Percentiles rank a stretch among this genome's conserved stretches.
These are phyloP conservation scores for Phalacrocorax carbo DNA, from an alignment of 2,113 vertebrate species.

Conservation along the genomic window DNA sequence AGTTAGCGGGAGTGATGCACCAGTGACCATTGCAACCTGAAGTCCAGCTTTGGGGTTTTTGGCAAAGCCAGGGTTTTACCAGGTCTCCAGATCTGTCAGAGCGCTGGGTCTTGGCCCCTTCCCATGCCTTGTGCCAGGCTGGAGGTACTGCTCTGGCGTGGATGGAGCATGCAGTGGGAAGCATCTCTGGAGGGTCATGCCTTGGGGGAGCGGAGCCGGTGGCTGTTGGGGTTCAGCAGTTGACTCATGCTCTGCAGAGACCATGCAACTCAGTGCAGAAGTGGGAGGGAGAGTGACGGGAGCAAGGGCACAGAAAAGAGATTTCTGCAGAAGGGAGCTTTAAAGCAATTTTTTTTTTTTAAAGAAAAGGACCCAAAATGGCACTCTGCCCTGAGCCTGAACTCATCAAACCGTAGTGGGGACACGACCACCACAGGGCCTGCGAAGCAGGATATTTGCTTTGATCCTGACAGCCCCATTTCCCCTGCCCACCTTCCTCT, in stretches of 20 bases:
- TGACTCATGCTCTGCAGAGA: neutral
- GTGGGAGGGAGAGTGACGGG: neutral
- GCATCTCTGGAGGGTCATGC: neutral
- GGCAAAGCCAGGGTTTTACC: neutral
- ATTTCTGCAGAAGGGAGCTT: neutral
- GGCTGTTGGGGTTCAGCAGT: neutral
- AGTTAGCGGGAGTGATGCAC: neutral
- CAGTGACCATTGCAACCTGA: neutral
- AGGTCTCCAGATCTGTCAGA: neutral
- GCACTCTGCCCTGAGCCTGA: neutral
- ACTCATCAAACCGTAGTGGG: neutral
- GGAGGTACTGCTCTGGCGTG: neutral
- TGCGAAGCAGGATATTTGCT: neutral
- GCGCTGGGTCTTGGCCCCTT: neutral
- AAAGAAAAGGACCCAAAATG: neutral
- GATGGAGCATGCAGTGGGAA: neutral
- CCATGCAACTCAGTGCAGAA: neutral
- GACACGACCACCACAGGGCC: rapidly evolving
- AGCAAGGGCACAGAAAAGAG: neutral
- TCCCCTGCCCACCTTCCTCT: constrained; percentile 2
- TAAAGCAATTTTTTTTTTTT: neutral
- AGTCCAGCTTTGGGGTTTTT: neutral
- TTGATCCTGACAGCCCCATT: neutral
- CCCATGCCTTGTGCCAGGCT: neutral
- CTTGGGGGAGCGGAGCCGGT: rapidly evolving